These are phyloP conservation scores for Silurus asotus DNA, from an alignment of 2,113 vertebrate species.

Conservation along the genomic window DNA sequence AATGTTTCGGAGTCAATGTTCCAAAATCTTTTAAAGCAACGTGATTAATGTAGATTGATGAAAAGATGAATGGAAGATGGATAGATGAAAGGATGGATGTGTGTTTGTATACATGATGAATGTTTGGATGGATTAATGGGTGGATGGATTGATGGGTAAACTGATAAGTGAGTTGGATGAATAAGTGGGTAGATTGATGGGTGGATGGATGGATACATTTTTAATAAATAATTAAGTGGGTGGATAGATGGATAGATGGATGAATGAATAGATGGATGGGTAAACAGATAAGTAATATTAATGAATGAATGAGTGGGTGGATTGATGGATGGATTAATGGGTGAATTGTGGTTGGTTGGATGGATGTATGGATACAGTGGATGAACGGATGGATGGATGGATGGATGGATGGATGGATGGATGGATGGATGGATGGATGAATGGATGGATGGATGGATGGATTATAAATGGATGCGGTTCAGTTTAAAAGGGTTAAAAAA, in stretches of 20 bases:
- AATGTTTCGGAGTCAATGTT: background rate
- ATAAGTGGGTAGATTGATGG: no score
- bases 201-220: background rate
- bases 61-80: no score
- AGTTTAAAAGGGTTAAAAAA: no score
- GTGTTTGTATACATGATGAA: background rate
- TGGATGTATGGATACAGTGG: background rate
- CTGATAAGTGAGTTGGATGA: background rate
- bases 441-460: background rate
- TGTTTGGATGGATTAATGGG: no score
- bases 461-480: background rate
- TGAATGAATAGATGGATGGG: background rate
- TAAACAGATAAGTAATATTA: no score
- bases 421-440: background rate
- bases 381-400: background rate
- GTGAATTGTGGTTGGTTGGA: background rate
- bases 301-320: background rate
- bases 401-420: background rate
- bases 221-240: background rate
- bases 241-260: no score
- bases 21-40: background rate
- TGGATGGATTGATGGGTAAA: background rate
- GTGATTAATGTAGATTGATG: background rate
- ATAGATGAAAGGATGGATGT: no score
- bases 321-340: background rate